Percentiles rank a stretch among this genome's conserved stretches.
phyloP scores from a whole-genome alignment of 2,113 vertebrate genomes.

The Ctenodactylus gundi region DNA sequence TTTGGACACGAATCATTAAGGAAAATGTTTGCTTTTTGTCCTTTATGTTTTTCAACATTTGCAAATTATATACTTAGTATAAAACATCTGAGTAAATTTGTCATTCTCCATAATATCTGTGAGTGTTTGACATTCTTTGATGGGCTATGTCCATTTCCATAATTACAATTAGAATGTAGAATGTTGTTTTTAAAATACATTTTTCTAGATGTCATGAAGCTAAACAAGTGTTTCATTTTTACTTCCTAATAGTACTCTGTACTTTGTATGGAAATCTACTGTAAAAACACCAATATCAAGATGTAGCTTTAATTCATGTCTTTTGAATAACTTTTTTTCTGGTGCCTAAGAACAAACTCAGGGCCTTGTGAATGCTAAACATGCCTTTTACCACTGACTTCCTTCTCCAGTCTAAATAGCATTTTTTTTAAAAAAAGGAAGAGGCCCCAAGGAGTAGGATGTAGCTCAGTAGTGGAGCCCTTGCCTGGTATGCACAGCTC shows the following conservation, averaged over 20 bases:
- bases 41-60: neutral
- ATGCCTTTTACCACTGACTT: neutral
- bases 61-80: neutral
- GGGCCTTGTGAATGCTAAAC: neutral
- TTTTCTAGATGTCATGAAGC: neutral
- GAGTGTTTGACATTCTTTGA: neutral
- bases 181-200: conserved; percentile 9
- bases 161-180: conserved; percentile 6
- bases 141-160: neutral
- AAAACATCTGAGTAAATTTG: conserved; percentile 29
- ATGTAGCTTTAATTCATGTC: neutral
- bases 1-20: conserved; percentile 21
- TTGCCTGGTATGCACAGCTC: neutral
- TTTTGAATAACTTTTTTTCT: neutral
- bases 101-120: conserved; percentile 17
- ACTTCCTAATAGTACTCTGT: neutral
- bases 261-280: neutral
- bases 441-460: neutral
- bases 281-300: conserved; percentile 24
- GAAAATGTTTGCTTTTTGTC: neutral
- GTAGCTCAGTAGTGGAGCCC: too few species aligned
- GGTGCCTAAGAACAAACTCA: neutral
- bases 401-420: neutral
- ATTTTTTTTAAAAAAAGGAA: conserved; percentile 38
- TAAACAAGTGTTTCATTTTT: conserved; percentile 39